Evolutionary conservation across 2,888 invertebrate species (phyloP).

Genomic region (Dione vanillae): DNA sequence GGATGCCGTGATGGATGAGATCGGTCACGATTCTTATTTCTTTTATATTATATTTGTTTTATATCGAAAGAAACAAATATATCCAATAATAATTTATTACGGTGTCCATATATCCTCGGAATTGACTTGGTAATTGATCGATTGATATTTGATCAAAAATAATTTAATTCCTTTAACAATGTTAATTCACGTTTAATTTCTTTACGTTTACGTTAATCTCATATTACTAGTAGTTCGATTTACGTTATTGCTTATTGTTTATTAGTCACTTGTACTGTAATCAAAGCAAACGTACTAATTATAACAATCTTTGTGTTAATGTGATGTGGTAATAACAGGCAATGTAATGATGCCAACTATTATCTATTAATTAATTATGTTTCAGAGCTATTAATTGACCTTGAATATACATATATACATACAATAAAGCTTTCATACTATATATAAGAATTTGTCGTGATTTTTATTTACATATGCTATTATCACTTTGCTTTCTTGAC

Average conservation of each 20-base stretch:
- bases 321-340: conserved; percentile 3
- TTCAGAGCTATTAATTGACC: not conserved
- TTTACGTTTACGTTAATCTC: no score
- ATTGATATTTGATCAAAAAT: not conserved
- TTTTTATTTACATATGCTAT: not conserved
- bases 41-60: conserved; percentile 32
- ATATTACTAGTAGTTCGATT: no score
- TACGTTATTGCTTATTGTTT: not conserved
- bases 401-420: not conserved
- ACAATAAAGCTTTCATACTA: not conserved
- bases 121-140: not conserved
- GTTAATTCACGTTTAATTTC: no score
- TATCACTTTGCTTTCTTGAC: not conserved
- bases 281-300: conserved; percentile 5
- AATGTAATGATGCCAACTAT: not conserved
- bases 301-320: not conserved
- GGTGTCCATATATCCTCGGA: not conserved
- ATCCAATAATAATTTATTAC: not conserved
- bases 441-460: not conserved
- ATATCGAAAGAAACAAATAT: not conserved
- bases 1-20: conserved; percentile 52
- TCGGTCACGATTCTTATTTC: conserved; percentile 44
- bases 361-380: not conserved
- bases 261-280: not conserved
- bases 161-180: no score